Conservation (phyloP, 2,113 vertebrate genomes). For the Laticauda colubrina region DNA sequence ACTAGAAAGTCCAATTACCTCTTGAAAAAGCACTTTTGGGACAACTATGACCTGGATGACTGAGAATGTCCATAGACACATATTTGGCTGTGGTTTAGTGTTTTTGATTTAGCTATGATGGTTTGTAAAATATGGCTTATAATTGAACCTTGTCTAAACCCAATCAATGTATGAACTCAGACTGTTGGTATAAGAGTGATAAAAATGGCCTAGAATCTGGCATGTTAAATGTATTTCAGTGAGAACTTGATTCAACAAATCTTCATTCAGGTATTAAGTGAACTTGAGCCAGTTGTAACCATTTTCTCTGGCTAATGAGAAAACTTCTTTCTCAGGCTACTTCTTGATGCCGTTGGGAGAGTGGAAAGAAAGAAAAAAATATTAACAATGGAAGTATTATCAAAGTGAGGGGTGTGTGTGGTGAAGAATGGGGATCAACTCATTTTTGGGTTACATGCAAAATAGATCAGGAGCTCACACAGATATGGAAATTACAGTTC, state of each 20-base stretch:
- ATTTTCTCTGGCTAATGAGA: not conserved
- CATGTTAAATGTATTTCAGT: not conserved
- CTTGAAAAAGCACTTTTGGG: too few relatives aligned
- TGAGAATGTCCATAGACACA: too few relatives aligned
- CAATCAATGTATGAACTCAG: not conserved
- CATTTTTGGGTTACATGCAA: not conserved
- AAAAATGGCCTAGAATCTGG: not conserved
- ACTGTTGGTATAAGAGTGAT: not conserved
- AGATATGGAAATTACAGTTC: not conserved
- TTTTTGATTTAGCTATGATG: not conserved
- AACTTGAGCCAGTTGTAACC: not conserved
- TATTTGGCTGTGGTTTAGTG: not conserved
- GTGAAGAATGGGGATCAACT: not conserved
- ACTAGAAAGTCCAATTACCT: too few relatives aligned
- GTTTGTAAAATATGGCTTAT: not conserved
- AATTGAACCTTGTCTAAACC: not conserved
- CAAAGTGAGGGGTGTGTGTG: not conserved
- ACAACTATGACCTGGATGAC: too few relatives aligned
- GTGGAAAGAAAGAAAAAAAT: not conserved
- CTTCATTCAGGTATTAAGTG: not conserved
- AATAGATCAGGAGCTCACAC: not conserved
- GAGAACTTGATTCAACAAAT: not conserved
- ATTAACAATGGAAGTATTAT: not conserved
- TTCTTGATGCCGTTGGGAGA: not conserved
- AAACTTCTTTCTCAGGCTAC: not conserved